Base-by-base conservation (phyloP, 2,888 invertebrate genomes). In the Orthosia cruda region DNA sequence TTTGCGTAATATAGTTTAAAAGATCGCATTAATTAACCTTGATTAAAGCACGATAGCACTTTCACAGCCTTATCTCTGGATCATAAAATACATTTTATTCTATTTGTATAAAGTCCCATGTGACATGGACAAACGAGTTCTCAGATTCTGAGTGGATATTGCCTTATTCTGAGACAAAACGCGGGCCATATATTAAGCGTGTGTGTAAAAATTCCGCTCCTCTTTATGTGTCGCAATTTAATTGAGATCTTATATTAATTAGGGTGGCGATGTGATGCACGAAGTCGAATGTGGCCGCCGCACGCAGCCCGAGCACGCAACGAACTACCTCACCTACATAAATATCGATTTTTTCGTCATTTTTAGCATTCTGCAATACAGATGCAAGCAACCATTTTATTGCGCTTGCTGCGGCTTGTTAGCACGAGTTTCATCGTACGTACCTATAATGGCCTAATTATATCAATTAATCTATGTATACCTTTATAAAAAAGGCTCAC, bases 201-300 rank as follows among this genome's bases (percentile, higher is more conserved):
- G 93, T 90, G 93, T 92, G 92, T 92, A 94, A 95, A 95, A 95
- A 95, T 94, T 93, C 93, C 91, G 89, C 92, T 92, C 91, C 93
- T 95, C 94, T 93, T 95, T 95, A 95, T 95, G 94, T 96, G 96
- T 96, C 95, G 95, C 95, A 92, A 93, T 96, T 97, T 97, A 97
- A 97, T 97, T 97, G 97, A 97, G 97, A 97, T 96, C 96, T 96
- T 96, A 96, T 96, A 97, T 97, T 97, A 96, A 96, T 97, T 96
- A 96, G 96, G 93, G 94, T 93, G 94, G 91, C 93, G 91, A 95
- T 94, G 95, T 95, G 96, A 94, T 91, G 92, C 92, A 91, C 89
- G 91, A 90, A 90, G 89, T 92, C 92, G 94, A 95, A 96, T 95
- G 95, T 95, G 95, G 89, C 93, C 93, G 93, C 93, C 95, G 92